A percentile compares a stretch with the other conserved stretches of the same genome.
These are phyloP conservation scores for Bimastos eiseni DNA, from an alignment of 2,888 invertebrate genomes.

Conservation along the genomic window DNA sequence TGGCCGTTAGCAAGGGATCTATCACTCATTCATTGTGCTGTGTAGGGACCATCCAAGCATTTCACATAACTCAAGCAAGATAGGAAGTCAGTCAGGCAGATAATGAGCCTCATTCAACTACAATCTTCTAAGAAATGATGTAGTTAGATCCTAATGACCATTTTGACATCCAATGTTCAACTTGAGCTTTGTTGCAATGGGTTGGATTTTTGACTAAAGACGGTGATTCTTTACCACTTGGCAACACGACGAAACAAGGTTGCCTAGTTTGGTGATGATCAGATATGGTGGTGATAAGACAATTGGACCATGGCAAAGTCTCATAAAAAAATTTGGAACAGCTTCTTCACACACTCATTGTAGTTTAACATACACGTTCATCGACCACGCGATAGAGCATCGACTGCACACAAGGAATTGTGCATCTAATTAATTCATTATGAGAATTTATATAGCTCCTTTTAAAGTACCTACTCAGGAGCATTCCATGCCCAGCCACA, in stretches of 20 bases:
- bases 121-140: neutral
- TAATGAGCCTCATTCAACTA: constrained; percentile 2
- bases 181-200: no score
- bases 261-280: neutral
- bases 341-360: neutral
- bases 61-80: neutral
- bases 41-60: neutral
- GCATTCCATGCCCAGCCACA: no score
- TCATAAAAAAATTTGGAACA: neutral
- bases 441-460: no score
- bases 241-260: neutral
- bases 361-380: no score
- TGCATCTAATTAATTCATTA: no score
- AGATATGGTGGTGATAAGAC: neutral
- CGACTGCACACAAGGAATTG: no score
- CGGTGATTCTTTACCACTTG: neutral
- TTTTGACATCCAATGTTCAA: neutral
- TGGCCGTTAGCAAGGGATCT: neutral
- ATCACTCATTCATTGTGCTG: neutral
- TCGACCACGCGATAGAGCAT: no score
- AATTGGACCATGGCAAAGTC: neutral
- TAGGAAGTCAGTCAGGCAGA: neutral
- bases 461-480: no score
- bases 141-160: neutral
- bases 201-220: neutral